Conservation (phyloP, 2,797 vertebrate genomes). For the Hozukius guyotensis region DNA sequence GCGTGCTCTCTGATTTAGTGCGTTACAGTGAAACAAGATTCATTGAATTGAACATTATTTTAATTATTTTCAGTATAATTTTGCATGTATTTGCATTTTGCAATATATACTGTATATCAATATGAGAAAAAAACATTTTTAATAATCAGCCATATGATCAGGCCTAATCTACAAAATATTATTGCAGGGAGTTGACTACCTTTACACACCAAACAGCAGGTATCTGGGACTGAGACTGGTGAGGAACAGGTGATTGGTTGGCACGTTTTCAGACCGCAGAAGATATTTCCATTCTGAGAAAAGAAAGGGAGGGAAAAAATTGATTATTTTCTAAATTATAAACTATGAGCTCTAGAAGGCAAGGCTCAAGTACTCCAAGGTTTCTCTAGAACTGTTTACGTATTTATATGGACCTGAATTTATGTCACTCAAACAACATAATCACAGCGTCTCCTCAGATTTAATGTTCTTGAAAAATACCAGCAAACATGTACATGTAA, state of each 20-base stretch:
- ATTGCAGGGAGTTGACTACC: constrained; percentile 74
- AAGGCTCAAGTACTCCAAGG: background rate
- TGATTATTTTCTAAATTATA: background rate
- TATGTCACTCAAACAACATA: background rate
- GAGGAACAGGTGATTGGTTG: constrained; percentile 87
- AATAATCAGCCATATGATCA: background rate
- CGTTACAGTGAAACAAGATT: background rate
- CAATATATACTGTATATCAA: background rate
- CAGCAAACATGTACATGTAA: background rate
- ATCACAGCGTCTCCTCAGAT: background rate
- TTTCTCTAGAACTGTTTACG: background rate
- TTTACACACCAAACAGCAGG: constrained; percentile 94
- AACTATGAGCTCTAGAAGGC: background rate
- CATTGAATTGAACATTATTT: background rate
- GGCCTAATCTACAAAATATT: background rate
- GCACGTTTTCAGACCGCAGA: constrained; percentile 94
- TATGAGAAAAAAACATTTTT: background rate
- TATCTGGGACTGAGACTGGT: constrained; percentile 83
- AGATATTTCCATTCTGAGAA: constrained; percentile 93
- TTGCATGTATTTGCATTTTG: background rate
- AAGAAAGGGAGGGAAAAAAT: constrained; percentile 1
- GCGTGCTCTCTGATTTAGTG: background rate
- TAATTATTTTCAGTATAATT: background rate
- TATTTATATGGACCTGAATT: background rate
- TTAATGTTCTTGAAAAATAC: background rate